A percentile compares a stretch with the other conserved stretches of the same genome.
Conservation (phyloP, 2,113 vertebrate species). For the Phoenicopterus ruber region DNA sequence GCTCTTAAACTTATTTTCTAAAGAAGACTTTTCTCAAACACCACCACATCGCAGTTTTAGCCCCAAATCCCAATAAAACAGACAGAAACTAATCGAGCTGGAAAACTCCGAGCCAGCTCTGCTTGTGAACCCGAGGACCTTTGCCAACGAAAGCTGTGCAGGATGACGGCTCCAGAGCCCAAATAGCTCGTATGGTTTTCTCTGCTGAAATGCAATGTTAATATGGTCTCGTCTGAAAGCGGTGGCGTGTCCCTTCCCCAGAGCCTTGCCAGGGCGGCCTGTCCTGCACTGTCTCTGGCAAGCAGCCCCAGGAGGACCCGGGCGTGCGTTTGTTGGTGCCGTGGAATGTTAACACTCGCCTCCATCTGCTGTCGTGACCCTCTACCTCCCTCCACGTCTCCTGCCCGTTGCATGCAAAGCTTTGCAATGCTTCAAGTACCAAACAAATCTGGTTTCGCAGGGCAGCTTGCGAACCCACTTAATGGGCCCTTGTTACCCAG, state of each 20-base stretch:
- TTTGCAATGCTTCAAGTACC: neutral
- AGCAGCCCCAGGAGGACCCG: neutral
- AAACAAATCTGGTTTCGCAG: neutral
- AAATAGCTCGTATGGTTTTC: rapidly evolving
- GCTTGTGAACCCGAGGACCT: neutral
- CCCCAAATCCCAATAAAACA: neutral
- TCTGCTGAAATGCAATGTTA: too few species aligned
- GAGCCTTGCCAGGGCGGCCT: neutral
- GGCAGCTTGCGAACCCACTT: neutral
- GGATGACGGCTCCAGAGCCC: neutral
- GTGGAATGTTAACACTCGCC: neutral
- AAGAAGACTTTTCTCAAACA: neutral
- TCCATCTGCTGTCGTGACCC: neutral
- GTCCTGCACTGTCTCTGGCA: neutral
- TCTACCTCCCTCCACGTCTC: neutral
- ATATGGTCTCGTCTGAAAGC: too few species aligned
- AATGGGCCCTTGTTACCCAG: neutral
- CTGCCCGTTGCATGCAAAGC: rapidly evolving
- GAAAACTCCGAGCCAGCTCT: neutral
- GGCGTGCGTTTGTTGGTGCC: neutral
- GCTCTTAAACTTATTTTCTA: neutral
- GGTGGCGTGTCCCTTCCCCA: neutral
- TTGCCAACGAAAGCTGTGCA: neutral
- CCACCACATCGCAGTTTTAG: neutral
- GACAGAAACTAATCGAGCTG: neutral